Evolutionary conservation across 2,113 vertebrate genomes (phyloP).

Genomic region (Cavia porcellus): DNA sequence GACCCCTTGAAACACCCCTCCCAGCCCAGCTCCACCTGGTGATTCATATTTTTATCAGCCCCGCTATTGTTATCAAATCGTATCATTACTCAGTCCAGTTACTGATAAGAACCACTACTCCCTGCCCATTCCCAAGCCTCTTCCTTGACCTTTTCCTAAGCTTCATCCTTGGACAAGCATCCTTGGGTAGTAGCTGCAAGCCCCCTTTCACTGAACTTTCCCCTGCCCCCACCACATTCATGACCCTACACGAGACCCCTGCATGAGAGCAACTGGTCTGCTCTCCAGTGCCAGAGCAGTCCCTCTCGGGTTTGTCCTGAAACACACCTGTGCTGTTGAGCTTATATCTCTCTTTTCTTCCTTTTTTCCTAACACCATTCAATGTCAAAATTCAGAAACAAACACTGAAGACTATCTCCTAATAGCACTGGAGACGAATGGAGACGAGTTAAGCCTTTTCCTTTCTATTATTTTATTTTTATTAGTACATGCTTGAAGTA

Average conservation of each 20-base stretch:
- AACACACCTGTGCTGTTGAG: background rate
- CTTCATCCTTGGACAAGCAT: background rate
- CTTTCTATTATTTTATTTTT: background rate
- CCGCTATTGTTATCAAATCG: background rate
- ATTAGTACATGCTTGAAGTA: background rate
- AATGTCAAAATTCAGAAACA: constrained; percentile 33
- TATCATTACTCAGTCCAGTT: background rate
- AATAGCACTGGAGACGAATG: background rate
- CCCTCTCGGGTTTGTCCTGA: background rate
- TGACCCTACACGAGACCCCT: background rate
- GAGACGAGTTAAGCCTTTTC: background rate
- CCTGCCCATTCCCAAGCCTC: background rate
- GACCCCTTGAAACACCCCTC: background rate
- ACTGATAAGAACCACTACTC: background rate
- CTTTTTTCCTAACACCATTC: background rate
- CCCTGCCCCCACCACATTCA: background rate
- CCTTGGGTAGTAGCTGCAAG: background rate
- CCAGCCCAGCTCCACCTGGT: background rate
- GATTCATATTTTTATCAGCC: background rate
- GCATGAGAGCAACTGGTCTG: background rate
- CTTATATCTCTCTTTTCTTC: background rate
- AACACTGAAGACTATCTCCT: background rate
- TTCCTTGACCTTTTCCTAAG: background rate
- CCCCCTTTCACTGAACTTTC: background rate
- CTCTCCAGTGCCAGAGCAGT: background rate